Evolutionary conservation across 2,888 invertebrate genomes (phyloP).

Genomic region (Cryptocephalus primarius): DNA sequence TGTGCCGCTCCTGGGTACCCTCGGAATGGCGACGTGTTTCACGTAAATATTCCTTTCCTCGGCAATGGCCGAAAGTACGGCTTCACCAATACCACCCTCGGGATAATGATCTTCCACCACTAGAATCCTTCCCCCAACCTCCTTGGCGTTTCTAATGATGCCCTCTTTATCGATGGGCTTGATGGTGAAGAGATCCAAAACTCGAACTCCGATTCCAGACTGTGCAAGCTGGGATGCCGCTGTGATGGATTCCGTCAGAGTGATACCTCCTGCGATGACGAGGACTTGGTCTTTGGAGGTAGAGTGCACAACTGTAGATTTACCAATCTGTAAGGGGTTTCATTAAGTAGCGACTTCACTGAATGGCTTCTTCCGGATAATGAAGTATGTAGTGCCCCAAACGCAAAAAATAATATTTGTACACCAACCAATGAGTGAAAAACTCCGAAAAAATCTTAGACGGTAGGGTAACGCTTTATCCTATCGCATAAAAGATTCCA

Average conservation of each 20-base stretch:
- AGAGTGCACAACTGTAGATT: slow-evolving; percentile 64
- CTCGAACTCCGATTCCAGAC: slow-evolving; percentile 57
- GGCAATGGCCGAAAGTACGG: slow-evolving; percentile 70
- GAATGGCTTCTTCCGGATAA: no score
- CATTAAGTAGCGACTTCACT: slow-evolving; percentile 36
- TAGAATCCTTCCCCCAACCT: slow-evolving; percentile 65
- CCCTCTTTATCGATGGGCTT: slow-evolving; percentile 80
- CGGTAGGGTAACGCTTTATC: no score
- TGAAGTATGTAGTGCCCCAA: no score
- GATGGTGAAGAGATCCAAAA: slow-evolving; percentile 88
- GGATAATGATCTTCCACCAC: slow-evolving; percentile 96
- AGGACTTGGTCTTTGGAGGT: slow-evolving; percentile 64
- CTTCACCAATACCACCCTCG: slow-evolving; percentile 90
- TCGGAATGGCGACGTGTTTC: slow-evolving; percentile 64
- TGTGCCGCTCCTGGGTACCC: slow-evolving; percentile 84
- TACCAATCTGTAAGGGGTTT: slow-evolving; percentile 36
- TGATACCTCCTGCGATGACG: slow-evolving; percentile 83
- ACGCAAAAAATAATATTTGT: no score
- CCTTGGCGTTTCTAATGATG: slow-evolving; percentile 60
- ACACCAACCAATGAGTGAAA: no score
- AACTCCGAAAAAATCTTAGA: no score
- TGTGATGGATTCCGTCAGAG: slow-evolving; percentile 73
- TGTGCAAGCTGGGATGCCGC: slow-evolving; percentile 65
- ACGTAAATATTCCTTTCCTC: slow-evolving; percentile 55
- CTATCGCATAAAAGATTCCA: no score